phyloP scores from a whole-genome alignment of 2,113 vertebrate genomes.

The Rhadina sibilatrix region DNA sequence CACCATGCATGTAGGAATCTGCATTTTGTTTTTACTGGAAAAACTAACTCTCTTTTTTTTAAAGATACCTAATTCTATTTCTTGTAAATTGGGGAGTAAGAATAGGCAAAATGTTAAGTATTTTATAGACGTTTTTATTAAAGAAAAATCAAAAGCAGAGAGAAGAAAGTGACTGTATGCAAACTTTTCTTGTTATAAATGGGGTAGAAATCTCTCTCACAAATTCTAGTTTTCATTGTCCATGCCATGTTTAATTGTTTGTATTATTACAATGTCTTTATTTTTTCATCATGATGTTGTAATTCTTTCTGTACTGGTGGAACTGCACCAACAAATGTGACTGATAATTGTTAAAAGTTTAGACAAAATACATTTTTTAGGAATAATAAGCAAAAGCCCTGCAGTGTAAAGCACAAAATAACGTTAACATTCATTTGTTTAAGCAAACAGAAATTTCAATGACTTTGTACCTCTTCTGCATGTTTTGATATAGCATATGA shows the following conservation, averaged over 20 bases:
- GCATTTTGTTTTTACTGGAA: background rate
- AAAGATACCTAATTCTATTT: background rate
- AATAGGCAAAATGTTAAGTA: background rate
- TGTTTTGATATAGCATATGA: background rate
- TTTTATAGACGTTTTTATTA: background rate
- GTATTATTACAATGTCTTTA: background rate
- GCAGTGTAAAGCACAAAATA: background rate
- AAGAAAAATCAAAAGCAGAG: background rate
- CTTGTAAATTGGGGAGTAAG: background rate
- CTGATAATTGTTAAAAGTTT: background rate
- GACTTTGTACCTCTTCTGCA: background rate
- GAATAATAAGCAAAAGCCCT: background rate
- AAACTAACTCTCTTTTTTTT: accelerated
- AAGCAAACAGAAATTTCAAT: background rate
- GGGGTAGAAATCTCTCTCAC: background rate
- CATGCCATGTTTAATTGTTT: background rate
- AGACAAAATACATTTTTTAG: background rate
- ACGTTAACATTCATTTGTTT: background rate
- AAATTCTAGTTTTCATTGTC: background rate
- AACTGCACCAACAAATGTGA: background rate
- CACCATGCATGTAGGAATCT: background rate
- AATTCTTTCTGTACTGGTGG: background rate
- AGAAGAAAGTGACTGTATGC: background rate
- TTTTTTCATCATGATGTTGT: background rate
- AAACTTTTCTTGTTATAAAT: background rate